Percentiles rank a stretch among this genome's conserved stretches.
Evolutionary conservation across 2,797 vertebrate genomes (phyloP).

Genomic region (Eulemur albifrons): DNA sequence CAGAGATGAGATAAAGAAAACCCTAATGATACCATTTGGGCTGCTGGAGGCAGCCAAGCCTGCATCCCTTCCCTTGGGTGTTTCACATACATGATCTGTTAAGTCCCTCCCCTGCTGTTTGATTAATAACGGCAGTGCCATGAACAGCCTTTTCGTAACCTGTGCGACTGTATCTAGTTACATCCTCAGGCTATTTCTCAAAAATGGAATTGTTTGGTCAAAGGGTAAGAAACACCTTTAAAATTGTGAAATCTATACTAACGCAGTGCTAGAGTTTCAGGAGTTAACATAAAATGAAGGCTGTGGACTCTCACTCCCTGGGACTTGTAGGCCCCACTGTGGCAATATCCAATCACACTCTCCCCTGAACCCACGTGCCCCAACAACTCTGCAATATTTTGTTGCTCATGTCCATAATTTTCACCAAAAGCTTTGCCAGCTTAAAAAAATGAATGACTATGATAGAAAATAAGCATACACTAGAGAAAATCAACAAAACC

Average conservation of each 20-base stretch:
- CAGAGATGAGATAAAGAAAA: neutral
- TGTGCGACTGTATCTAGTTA: rapidly evolving
- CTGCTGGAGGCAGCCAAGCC: neutral
- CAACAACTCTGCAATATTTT: rapidly evolving
- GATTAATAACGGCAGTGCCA: rapidly evolving
- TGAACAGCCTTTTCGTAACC: too few species aligned
- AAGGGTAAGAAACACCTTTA: too few species aligned
- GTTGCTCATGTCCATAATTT: neutral
- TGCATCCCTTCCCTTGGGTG: neutral
- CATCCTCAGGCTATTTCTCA: neutral
- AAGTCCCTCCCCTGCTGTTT: rapidly evolving
- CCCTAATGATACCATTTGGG: rapidly evolving
- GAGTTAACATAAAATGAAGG: too few species aligned
- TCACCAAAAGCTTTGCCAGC: neutral
- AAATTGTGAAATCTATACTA: neutral
- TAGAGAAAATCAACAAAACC: neutral
- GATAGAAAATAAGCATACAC: neutral
- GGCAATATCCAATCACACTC: too few species aligned
- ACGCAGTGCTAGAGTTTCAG: rapidly evolving
- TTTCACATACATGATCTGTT: rapidly evolving
- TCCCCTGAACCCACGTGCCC: too few species aligned
- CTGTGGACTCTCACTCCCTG: rapidly evolving
- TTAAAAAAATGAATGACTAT: neutral
- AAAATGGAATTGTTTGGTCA: neutral
- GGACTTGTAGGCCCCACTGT: rapidly evolving